Evolutionary conservation across 2,888 invertebrate species (phyloP), one percentile per base, ranked within the genome.

Genomic region (Pilophorus perplexus): DNA sequence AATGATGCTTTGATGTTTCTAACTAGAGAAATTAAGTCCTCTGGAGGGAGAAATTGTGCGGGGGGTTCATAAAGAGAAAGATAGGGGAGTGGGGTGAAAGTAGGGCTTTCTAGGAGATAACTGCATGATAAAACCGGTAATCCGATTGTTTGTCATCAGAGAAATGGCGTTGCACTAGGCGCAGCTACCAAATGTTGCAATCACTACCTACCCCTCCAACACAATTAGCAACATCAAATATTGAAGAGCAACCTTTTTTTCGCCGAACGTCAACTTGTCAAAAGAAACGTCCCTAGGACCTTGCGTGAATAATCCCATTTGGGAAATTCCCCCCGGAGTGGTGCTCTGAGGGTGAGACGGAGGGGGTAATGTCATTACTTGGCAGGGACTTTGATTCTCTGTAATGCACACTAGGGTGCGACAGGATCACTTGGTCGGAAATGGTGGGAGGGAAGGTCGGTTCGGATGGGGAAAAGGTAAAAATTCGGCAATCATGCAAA

Each of bases 1-100:
- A 62, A 62, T 62, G 62, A 44, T 27, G 46, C 62, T 62, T 62
- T 62, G 62, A 62, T 62, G 62, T 62, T 62, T 48, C 46, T 62
- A 62, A 62, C 62, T 44, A 48, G 46, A 33, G 62, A 62, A 62
- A 62, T 62, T 48, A 46, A 62, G 62, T 62, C 28, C 27, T n/a
- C n/a, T n/a, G n/a, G n/a, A n/a, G n/a, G n/a, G n/a, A n/a, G n/a
- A n/a, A n/a, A n/a, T n/a, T n/a, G n/a, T n/a, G n/a, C n/a, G n/a
- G 44, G 46, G 40, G 42, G 42, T 42, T 59, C 59, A 59, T 42
- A 59, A 59, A 59, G 59, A 59, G 59, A 14, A 3, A 22, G 14
- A 20, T 20, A 27, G 22, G 55, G n/a, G n/a, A n/a, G n/a, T n/a
- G n/a, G n/a, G n/a, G n/a, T n/a, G n/a, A n/a, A n/a, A n/a, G n/a